A percentile compares a stretch with the other conserved stretches of the same genome.
Evolutionary conservation across 2,888 invertebrate species (phyloP).

Genomic region (Sesamia inferens): DNA sequence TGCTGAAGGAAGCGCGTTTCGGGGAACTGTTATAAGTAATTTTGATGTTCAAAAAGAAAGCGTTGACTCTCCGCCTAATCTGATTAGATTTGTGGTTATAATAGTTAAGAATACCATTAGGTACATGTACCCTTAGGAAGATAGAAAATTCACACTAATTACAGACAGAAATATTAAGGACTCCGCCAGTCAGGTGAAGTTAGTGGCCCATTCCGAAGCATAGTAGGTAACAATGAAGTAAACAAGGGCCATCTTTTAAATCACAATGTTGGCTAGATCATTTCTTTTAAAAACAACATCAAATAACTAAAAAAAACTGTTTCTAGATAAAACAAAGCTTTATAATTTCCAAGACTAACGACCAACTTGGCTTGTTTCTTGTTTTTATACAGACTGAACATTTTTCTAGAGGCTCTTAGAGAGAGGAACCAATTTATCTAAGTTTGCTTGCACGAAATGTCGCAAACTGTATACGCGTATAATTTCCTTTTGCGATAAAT

Average conservation of each 20-base stretch:
- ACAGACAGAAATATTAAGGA: background rate
- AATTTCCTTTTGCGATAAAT: conserved; percentile 44
- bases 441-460: conserved; percentile 31
- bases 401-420: conserved; percentile 37
- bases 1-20: no score
- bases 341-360: conserved; percentile 22
- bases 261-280: background rate
- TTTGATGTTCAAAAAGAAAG: no score
- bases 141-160: background rate
- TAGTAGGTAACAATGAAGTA: background rate
- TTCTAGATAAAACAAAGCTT: conserved; percentile 13
- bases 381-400: conserved; percentile 16
- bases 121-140: background rate
- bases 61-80: no score
- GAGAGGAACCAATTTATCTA: conserved; percentile 52
- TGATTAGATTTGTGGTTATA: no score
- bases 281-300: background rate
- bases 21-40: no score
- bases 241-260: background rate
- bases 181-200: background rate
- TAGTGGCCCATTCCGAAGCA: background rate
- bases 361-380: conserved; percentile 20
- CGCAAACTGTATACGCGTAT: conserved; percentile 17
- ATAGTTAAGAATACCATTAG: background rate
- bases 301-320: background rate